Conservation (phyloP, 2,113 vertebrate species). For the Eurystomus gularis region DNA sequence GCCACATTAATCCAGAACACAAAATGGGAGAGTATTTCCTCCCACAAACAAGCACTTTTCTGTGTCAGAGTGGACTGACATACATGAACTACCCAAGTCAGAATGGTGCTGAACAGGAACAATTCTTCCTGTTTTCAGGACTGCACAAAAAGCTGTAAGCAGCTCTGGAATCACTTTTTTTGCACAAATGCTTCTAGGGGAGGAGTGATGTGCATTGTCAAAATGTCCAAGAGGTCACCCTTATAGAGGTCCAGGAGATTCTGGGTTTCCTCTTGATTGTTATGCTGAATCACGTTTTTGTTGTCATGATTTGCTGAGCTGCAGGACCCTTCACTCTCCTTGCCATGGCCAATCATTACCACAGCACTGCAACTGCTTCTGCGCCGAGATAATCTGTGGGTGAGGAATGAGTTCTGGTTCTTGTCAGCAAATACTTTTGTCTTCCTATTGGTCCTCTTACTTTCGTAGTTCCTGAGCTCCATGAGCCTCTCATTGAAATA, state of each 20-base stretch:
- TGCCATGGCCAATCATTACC: fast-evolving
- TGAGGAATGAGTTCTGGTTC: not conserved
- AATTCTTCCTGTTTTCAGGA: not conserved
- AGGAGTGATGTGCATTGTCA: not conserved
- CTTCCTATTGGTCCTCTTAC: not conserved
- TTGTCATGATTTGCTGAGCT: not conserved
- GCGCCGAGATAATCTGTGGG: not conserved
- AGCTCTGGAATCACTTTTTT: not conserved
- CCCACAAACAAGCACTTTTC: not conserved
- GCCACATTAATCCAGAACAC: not conserved
- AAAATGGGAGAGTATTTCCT: not conserved
- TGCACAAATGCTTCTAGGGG: not conserved
- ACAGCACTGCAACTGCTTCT: not conserved
- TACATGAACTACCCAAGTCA: not conserved
- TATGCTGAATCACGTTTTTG: fast-evolving
- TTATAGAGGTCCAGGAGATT: not conserved
- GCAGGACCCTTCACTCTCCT: not conserved
- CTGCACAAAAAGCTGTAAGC: fast-evolving
- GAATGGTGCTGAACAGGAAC: not conserved
- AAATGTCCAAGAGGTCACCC: not conserved
- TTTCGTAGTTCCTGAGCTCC: conserved; percentile 21
- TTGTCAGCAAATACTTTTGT: not conserved
- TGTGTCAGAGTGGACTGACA: not conserved
- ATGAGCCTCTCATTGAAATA: conserved; percentile 29
- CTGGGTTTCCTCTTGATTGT: fast-evolving